Base-by-base conservation (phyloP, 2,113 vertebrate species). In the Sarotherodon lohbergeri region DNA sequence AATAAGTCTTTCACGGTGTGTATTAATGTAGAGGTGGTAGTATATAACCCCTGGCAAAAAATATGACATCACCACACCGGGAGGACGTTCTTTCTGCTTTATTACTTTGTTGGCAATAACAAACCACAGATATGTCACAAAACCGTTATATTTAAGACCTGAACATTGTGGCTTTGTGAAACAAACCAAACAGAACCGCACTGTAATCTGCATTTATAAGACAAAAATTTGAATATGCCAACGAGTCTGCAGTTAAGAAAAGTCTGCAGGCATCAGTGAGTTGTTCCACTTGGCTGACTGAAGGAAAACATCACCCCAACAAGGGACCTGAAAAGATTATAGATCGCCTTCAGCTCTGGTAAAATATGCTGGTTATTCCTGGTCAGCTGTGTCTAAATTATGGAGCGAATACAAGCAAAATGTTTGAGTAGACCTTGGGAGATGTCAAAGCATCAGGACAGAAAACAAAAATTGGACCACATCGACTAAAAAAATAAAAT, bases 321-420 rank as follows among this genome's bases (percentile, higher is more conserved):
- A 46, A 27, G 13, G 24, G 14, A 48, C 22, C 41, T 19, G 71
- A 48, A 48, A 7, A 17, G 14, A 29, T 48, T 48, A 48, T 29
- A 73, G 3, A 48, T 11, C 14, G 11, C n/a, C 54, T 19, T 4
- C 17, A 52, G 17, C 17, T 43, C 39, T 9, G 36, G n/a, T 43
- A 4, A 43, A 43, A 71, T 43, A 43, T 43, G n/a, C n/a, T 43
- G 39, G 39, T 71, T 6, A 24, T 16, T 43, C 12, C 39, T 24
- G n/a, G 5, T 43, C n/a, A 0, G 0, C 39, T 43, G 39, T 71
- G 39, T 71, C 66, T 71, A 16, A 0, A 71, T 1, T 71, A 16
- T 46, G 1, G 7, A 48, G 9, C 24, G 0, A 50, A 29, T 12
- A 2, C 24, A 29, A 50, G 4, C 1, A 1, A 48, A 32, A 19